phyloP scores from a whole-genome alignment of 2,888 invertebrate genomes.

The Ophraella communa region DNA sequence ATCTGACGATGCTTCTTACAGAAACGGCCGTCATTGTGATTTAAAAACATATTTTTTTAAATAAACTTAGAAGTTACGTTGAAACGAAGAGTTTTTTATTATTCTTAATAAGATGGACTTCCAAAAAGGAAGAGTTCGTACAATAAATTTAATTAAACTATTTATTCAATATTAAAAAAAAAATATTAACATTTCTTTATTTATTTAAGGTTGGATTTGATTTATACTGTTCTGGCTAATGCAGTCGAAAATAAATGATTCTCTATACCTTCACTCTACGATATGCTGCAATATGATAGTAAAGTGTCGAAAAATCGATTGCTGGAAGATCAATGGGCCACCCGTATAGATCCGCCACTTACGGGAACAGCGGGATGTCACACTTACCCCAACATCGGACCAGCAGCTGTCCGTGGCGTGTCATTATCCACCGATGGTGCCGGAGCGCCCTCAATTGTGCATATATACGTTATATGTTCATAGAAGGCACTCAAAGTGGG shows the following conservation, averaged over 20 bases:
- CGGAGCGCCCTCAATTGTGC: slow-evolving; percentile 13
- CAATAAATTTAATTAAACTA: too few species aligned
- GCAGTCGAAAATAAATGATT: not conserved
- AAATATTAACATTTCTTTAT: too few species aligned
- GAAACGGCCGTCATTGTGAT: too few species aligned
- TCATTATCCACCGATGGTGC: slow-evolving; percentile 18
- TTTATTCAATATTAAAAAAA: too few species aligned
- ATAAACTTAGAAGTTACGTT: too few species aligned
- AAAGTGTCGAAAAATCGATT: slow-evolving; percentile 4
- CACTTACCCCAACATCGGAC: slow-evolving; percentile 36
- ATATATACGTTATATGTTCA: not conserved
- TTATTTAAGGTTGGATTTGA: too few species aligned
- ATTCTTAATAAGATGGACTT: too few species aligned
- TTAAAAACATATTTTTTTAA: too few species aligned
- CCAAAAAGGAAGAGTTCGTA: too few species aligned
- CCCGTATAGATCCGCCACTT: slow-evolving; percentile 34
- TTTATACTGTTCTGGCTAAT: too few species aligned
- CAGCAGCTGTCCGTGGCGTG: slow-evolving; percentile 37
- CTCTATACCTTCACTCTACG: not conserved
- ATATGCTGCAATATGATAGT: not conserved
- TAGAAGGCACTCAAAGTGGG: not conserved
- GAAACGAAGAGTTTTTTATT: too few species aligned
- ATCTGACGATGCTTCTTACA: too few species aligned
- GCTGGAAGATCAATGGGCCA: slow-evolving; percentile 4
- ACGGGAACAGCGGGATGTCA: slow-evolving; percentile 36